phyloP scores from a whole-genome alignment of 2,888 invertebrate genomes.

The Stenchaetothrips biformis region DNA sequence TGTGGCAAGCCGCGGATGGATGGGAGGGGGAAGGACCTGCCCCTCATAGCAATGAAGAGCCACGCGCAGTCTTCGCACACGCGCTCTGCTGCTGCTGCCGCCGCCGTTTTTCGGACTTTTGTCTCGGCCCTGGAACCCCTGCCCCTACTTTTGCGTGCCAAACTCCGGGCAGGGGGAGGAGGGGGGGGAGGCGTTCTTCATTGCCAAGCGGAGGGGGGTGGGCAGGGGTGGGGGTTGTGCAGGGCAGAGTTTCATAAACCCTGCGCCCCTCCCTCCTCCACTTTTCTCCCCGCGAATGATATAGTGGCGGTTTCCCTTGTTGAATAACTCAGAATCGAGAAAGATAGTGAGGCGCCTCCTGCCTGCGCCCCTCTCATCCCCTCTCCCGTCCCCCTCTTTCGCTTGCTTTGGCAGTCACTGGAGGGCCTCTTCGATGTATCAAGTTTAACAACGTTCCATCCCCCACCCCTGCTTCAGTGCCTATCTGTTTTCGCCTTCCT shows the following conservation, averaged over 20 bases:
- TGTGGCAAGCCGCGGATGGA: not conserved
- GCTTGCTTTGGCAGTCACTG: not conserved
- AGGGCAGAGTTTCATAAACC: not conserved
- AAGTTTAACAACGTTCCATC: not conserved
- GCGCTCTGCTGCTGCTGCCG: not conserved
- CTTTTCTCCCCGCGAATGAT: not conserved
- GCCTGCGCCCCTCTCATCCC: not conserved
- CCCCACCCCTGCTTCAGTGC: not conserved
- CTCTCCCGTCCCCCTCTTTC: not conserved
- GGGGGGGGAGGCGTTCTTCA: too few species aligned
- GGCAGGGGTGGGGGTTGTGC: not conserved
- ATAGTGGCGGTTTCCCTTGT: slow-evolving; percentile 12
- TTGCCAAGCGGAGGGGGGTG: not conserved
- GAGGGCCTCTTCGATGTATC: not conserved
- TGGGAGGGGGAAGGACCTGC: not conserved
- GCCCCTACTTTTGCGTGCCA: too few species aligned
- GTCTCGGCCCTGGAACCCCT: not conserved
- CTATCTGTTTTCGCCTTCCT: too few species aligned
- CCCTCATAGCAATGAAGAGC: not conserved
- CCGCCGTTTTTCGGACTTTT: slow-evolving; percentile 1
- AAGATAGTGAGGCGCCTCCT: too few species aligned
- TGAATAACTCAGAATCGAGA: slow-evolving; percentile 4
- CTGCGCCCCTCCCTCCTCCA: not conserved
- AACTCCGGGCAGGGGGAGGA: too few species aligned
- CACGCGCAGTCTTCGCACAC: not conserved